Percentiles rank a stretch among this genome's conserved stretches.
Conservation (phyloP, 2,888 invertebrate species). For the Tridacna crocea region DNA sequence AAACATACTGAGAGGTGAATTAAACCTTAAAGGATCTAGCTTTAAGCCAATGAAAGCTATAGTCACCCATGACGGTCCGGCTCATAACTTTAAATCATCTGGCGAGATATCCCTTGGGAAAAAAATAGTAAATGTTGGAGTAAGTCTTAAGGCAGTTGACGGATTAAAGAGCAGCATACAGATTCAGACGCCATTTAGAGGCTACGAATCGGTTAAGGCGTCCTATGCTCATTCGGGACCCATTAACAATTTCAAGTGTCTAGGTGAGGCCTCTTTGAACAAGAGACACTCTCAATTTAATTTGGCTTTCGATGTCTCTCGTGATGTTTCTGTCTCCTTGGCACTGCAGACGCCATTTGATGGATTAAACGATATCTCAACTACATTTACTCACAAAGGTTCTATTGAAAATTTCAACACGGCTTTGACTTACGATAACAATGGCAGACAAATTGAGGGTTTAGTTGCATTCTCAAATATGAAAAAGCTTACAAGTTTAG, state of each 20-base stretch:
- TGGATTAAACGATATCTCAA: conserved; percentile 31
- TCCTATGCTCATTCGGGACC: conserved; percentile 39
- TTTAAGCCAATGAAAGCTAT: conserved; percentile 36
- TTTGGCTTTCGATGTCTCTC: conserved; percentile 27
- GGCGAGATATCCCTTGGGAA: conserved; percentile 37
- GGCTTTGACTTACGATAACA: conserved; percentile 11
- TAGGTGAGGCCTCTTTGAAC: conserved; percentile 33
- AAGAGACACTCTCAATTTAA: conserved; percentile 24
- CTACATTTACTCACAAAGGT: conserved; percentile 35
- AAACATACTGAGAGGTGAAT: conserved; percentile 37
- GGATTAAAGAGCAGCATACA: conserved; percentile 32
- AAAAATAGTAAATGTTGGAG: conserved; percentile 26
- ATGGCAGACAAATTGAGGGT: conserved; percentile 31
- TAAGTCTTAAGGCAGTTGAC: conserved; percentile 31
- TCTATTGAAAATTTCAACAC: conserved; percentile 38
- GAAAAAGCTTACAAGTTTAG: conserved; percentile 13
- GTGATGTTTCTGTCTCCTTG: conserved; percentile 25
- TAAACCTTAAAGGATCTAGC: conserved; percentile 45
- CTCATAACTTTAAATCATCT: conserved; percentile 38
- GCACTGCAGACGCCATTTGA: conserved; percentile 35
- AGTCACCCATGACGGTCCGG: conserved; percentile 37
- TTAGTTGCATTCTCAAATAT: conserved; percentile 23
- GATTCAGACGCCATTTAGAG: conserved; percentile 38
- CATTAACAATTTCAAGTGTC: conserved; percentile 39
- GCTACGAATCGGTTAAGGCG: conserved; percentile 27